Base-by-base conservation (phyloP, 2,797 vertebrate species). In the Epinephelus awoara region DNA sequence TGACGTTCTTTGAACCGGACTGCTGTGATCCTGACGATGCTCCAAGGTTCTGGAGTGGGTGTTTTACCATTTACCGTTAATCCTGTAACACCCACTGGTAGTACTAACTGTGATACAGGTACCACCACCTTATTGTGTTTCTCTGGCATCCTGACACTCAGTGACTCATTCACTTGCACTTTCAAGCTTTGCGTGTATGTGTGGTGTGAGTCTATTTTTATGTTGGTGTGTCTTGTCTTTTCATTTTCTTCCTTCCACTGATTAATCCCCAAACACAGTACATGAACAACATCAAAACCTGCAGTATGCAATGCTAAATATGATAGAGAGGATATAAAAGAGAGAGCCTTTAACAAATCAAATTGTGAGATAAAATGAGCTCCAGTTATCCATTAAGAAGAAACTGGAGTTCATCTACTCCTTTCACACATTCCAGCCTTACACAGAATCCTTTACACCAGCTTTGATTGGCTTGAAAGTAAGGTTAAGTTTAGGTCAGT, bases 61-160 rank as follows among this genome's bases (percentile, higher is more conserved):
- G 94, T 97, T 95, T 97, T 97, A 94, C 97, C 97, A 86, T 97
- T 97, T 98, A 97, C 97, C 94, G 92, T 98, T 97, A 98, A 96
- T 90, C 97, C 97, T 79, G 95, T 98, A 96, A 96, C 96, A 87
- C 96, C 97, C 94, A 98, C 97, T 96, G 96, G 89, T 98, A 98
- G 96, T 97, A 97, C 97, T 97, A 98, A 98, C 96, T 98, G 97
- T 98, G 97, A 98, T 95, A 97, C 96, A 98, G 97, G 97, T 98
- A 98, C 96, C 95, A 88, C 87, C 91, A 94, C 56, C 75, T 93
- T 89, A 86, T 63, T 63, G 18, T 85, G 14, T 75, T 77, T 79
- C 29, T 80, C 65, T 89, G 72, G 80, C 80, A 77, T 70, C 77
- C 61, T 77, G 74, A 75, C 65, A 77, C 50, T 78, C 67, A 77